Base-by-base conservation (phyloP, 2,797 vertebrate genomes). In the Poecilia wingei region DNA sequence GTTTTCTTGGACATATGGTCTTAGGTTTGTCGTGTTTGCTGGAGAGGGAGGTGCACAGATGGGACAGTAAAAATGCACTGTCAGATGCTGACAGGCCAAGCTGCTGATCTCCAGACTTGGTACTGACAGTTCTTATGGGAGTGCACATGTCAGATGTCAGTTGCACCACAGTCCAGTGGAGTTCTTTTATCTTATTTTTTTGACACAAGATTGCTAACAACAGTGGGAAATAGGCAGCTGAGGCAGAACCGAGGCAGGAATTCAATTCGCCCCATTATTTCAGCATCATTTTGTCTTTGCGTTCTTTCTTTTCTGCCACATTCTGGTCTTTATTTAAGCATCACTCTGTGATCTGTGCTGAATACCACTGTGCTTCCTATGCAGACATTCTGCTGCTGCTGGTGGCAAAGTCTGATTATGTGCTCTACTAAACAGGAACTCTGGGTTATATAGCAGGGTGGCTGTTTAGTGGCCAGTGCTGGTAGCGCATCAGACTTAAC, bases 341-440 rank as follows among this genome's bases (percentile, higher is more conserved):
- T 84, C 82, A 74, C 80, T 83, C 79, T 33, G 6, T 83, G 87
- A 87, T 47, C 75, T 70, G 70, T 28, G 18, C 78, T 74, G 79
- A 88, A 85, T 64, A 79, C 77, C 53, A 76, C 83, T 84, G 81
- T 55, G 82, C 86, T 89, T 90, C 84, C 82, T 88, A 85, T 88
- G 86, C 78, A 90, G 90, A 87, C 91, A 90, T 92, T 94, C 85
- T 93, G 89, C 88, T 95, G 92, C 94, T 94, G 95, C 93, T 95
- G 94, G 95, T 96, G 95, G 95, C 95, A 85, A 87, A 88, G 92
- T 92, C 94, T 95, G 94, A 96, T 96, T 96, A 95, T 90, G 92
- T 95, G 95, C 95, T 96, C 95, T 95, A 96, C 94, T 96, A 95
- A 95, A 93, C 94, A 95, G 91, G 89, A 94, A 92, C 93, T 92